These are phyloP conservation scores for Platichthys stellatus DNA, from an alignment of 2,113 vertebrate genomes.

Conservation along the genomic window DNA sequence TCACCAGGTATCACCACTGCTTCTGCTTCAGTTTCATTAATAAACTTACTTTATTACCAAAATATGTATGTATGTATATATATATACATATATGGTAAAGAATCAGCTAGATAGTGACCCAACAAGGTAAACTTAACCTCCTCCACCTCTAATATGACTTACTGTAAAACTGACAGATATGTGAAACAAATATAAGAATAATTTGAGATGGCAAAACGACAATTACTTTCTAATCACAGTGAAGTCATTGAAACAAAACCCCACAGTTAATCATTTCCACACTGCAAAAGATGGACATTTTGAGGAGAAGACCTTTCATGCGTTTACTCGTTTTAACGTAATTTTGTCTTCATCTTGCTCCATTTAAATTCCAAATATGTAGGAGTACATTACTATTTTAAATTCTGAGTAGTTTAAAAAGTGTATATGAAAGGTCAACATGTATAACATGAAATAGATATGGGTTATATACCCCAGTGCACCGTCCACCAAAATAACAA, in stretches of 20 bases:
- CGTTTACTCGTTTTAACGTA: not conserved
- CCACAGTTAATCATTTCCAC: not conserved
- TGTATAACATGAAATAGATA: no score
- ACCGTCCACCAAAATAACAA: not conserved
- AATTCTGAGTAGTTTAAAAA: not conserved
- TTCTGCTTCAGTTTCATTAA: not conserved
- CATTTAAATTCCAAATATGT: not conserved
- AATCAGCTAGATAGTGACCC: no score
- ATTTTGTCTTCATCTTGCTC: not conserved
- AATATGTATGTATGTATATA: no score
- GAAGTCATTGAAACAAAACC: constrained; percentile 2
- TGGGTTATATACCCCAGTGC: no score
- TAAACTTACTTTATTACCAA: no score
- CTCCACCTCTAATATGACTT: not conserved
- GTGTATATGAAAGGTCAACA: no score
- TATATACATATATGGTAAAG: not conserved
- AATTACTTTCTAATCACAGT: no score
- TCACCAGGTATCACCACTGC: no score
- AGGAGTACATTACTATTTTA: not conserved
- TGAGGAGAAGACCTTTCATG: not conserved
- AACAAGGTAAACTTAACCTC: no score
- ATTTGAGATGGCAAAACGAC: not conserved
- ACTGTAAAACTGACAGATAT: not conserved
- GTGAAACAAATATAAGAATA: constrained; percentile 5
- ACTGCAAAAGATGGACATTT: not conserved